phyloP scores from a whole-genome alignment of 2,888 invertebrate species.

The Dicyrtoma fusca region DNA sequence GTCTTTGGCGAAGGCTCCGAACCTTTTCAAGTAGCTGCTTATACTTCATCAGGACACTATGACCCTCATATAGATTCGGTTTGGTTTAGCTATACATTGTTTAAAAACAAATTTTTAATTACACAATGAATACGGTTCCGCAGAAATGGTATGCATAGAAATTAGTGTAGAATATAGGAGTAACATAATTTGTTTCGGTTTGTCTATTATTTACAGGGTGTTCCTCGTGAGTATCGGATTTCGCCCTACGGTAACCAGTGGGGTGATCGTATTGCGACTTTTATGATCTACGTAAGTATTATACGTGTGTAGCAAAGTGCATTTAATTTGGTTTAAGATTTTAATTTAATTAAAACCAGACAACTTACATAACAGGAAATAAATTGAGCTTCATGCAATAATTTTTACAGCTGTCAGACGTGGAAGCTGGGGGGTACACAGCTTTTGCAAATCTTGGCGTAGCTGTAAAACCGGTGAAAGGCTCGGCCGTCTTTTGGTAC shows the following conservation, averaged over 20 bases:
- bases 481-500: no score
- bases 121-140: no score
- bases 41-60: conserved; percentile 8
- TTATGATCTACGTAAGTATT: conserved; percentile 51
- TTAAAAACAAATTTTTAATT: not conserved
- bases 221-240: no score
- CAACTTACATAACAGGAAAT: no score
- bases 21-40: conserved; percentile 3
- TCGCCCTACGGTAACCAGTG: no score
- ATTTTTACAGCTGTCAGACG: conserved; percentile 3
- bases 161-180: no score
- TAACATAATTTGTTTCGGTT: no score
- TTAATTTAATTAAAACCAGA: no score
- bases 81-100: no score
- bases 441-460: conserved; percentile 3
- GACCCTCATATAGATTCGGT: not conserved
- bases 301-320: not conserved
- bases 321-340: not conserved
- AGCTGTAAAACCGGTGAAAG: not conserved
- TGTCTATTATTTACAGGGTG: no score
- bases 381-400: no score
- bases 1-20: conserved; percentile 4
- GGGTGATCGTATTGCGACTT: conserved; percentile 53
- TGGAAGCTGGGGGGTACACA: not conserved
- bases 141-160: no score